These are phyloP conservation scores for Samia ricini DNA, from an alignment of 1,140 invertebrate species.

Conservation along the genomic window DNA sequence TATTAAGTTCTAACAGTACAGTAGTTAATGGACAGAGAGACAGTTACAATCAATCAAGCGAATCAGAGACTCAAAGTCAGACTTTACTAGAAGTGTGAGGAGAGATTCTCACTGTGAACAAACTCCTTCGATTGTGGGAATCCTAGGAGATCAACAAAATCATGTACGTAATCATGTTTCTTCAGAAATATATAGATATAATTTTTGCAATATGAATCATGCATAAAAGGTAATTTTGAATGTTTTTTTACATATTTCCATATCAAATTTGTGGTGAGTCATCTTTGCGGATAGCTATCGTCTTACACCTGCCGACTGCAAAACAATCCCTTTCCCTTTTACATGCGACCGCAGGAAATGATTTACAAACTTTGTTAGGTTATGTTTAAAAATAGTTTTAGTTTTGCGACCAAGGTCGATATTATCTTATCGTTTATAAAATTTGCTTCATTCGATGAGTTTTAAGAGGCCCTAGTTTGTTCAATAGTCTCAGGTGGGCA, in stretches of 20 bases:
- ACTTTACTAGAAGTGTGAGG: conserved; percentile 28
- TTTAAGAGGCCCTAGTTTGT: conserved; percentile 34
- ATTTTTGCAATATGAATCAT: neutral
- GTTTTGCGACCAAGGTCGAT: conserved; percentile 17
- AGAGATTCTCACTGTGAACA: conserved; percentile 55
- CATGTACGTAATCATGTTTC: conserved; percentile 57
- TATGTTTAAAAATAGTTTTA: conserved; percentile 4
- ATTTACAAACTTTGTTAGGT: neutral
- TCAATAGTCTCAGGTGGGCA: conserved; percentile 41
- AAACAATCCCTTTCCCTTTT: conserved; percentile 15
- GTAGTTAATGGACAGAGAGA: conserved; percentile 27
- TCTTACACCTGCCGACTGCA: conserved; percentile 7
- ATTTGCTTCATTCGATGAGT: conserved; percentile 21
- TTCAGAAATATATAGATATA: neutral
- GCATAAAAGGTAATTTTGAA: neutral
- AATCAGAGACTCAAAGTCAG: conserved; percentile 5
- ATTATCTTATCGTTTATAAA: conserved; percentile 49
- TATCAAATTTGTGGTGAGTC: conserved; percentile 18
- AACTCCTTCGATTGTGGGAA: conserved; percentile 67
- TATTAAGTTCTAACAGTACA: neutral
- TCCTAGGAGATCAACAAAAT: conserved; percentile 71
- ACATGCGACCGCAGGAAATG: neutral
- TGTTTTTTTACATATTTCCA: conserved; percentile 1
- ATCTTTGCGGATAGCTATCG: conserved; percentile 4
- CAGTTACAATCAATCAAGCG: conserved; percentile 24